Evolutionary conservation across 2,888 invertebrate genomes (phyloP), one percentile per base, ranked within the genome.

Genomic region (Molanna angustata): DNA sequence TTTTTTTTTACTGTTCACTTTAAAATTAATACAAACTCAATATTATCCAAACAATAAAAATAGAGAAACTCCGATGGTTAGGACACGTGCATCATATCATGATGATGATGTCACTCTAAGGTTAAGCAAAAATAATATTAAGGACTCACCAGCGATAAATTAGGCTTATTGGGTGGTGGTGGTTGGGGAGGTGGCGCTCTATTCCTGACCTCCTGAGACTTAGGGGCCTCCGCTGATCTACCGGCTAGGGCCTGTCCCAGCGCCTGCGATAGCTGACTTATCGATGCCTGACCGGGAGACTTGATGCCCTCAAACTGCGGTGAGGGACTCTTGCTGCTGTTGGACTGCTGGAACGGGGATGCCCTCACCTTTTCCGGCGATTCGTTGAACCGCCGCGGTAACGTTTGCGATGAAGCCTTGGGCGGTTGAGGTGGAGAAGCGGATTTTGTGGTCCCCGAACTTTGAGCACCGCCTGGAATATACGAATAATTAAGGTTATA

Each of bases 181-280:
- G 89, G 88, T 61, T 86, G 84, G 9, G 93, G 92, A 21, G 92
- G 92, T 21, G 91, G 90, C 39, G 89, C 90, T 62, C 90, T 79
- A 58, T 32, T 47, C 9, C 37, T 33, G 11, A 21, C 47, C 27
- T 37, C 47, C 22, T 11, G 21, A 21, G 21, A 37, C 37, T 16
- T 44, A 11, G 48, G 48, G n/a, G 41, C 45, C 13, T 31, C 68
- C 68, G 16, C 21, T 32, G 22, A 32, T n/a, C 19, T 50, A 27
- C 13, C 4, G 67, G 65, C 73, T 27, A 76, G 56, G 0, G 72
- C 72, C 58, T 69, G 72, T 1, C 72, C 70, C 17, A 75, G 59
- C 0, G 70, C 72, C 0, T 72, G 72, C 3, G 73, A 70, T n/a
- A 74, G 59, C 1, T 71, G 69, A 27, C 70, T 55, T 6, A 74